Base-by-base conservation (phyloP, 2,113 vertebrate genomes). In the Dascyllus trimaculatus region DNA sequence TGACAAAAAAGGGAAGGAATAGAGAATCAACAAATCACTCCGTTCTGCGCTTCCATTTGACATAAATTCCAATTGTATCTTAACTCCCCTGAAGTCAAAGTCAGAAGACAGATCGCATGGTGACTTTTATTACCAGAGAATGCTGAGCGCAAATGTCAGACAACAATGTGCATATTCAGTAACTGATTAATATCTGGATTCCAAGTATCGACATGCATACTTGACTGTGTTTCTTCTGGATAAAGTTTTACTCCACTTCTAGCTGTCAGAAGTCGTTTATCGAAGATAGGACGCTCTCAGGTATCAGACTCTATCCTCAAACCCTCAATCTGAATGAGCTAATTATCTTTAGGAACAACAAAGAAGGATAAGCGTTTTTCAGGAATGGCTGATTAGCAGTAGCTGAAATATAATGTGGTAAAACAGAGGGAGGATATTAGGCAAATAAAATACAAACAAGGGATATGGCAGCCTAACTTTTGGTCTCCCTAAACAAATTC, bases 91-190 rank as follows among this genome's bases (percentile, higher is more conserved):
- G 4, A 62, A 43, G 58, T 58, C 43, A 21, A 4, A 54, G 19
- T 29, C 25, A 38, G 25, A 3, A 61, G 40, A 66, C 45, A 32
- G 17, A 45, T 21, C 4, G 3, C 48, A 24, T 38, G 1, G 1
- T 2, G 25, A 46, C 24, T 59, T 82, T 60, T 60, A 70, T 70
- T 24, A 52, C 51, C 4, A 1, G 22, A 26, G 46, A 17, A 15
- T 64, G 65, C 69, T 65, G 56, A 68, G 54, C 70, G 18, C 49
- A 69, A 71, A 65, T 25, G 61, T 69, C 58, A 73, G 38, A 56
- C 17, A 61, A 56, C 48, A 71, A 66, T 67, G 71, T 63, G 67
- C 69, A 60, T 57, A 75, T 80, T 75, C 78, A 60, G 22, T 24
- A 18, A 29, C 40, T 71, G 75, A 89, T 81, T 79, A 76, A 71